phyloP scores from a whole-genome alignment of 2,113 vertebrate species.

The Megaptera novaeangliae region DNA sequence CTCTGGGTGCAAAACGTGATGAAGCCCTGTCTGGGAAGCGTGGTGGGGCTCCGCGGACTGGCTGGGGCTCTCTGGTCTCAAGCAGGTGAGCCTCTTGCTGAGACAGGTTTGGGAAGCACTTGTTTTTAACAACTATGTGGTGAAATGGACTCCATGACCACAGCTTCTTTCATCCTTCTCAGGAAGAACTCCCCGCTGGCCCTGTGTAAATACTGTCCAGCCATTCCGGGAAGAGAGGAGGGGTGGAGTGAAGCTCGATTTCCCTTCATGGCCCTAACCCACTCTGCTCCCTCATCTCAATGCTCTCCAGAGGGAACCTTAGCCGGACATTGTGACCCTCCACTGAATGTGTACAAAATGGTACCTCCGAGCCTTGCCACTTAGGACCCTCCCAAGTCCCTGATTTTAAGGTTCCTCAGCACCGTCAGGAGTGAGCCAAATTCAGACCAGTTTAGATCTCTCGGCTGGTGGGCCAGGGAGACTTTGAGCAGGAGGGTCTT shows the following conservation, averaged over 20 bases:
- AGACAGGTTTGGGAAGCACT: not conserved
- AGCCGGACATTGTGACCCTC: not conserved
- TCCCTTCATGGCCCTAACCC: not conserved
- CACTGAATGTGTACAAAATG: rapidly evolving
- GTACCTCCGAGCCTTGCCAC: not conserved
- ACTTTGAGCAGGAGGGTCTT: not conserved
- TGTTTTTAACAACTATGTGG: not conserved
- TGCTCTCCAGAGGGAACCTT: not conserved
- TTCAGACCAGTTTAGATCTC: not conserved
- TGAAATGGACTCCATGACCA: too few relatives aligned
- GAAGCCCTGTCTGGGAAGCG: not conserved
- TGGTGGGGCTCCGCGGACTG: not conserved
- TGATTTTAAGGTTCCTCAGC: not conserved
- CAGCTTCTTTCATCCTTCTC: not conserved
- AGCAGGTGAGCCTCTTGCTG: not conserved
- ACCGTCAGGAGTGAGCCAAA: not conserved
- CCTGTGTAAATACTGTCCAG: not conserved
- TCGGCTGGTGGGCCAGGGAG: not conserved
- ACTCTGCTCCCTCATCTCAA: not conserved
- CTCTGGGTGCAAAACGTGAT: rapidly evolving
- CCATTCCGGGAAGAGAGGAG: not conserved
- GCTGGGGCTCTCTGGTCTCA: not conserved
- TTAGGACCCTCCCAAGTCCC: not conserved
- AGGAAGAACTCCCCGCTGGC: not conserved
- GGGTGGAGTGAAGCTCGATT: not conserved